phyloP scores from a whole-genome alignment of 2,113 vertebrate species.

The Colossoma macropomum region DNA sequence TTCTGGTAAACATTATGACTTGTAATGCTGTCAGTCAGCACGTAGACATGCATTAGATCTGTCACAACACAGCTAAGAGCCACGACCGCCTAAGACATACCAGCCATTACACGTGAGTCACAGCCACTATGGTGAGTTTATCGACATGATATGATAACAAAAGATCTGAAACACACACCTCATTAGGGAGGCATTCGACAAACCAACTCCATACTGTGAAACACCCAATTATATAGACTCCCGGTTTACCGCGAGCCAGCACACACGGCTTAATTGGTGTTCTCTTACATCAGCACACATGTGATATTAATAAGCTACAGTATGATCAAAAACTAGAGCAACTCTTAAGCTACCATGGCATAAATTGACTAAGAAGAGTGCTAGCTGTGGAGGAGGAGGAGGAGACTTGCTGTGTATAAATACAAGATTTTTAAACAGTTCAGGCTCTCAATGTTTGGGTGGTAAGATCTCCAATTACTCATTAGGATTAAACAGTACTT shows the following conservation, averaged over 20 bases:
- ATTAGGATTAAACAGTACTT: too few species aligned
- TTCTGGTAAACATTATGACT: not conserved
- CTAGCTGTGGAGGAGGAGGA: not conserved
- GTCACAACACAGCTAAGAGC: not conserved
- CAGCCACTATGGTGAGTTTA: not conserved
- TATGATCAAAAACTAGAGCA: slow-evolving; percentile 9
- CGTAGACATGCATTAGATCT: not conserved
- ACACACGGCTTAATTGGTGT: not conserved
- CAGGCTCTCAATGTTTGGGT: not conserved
- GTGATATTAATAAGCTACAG: not conserved
- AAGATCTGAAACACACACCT: not conserved
- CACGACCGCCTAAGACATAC: not conserved
- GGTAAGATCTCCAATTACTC: too few species aligned
- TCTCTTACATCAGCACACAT: slow-evolving; percentile 3
- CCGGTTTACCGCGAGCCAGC: slow-evolving; percentile 16
- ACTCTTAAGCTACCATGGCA: not conserved
- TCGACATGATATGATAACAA: not conserved
- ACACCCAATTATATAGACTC: not conserved
- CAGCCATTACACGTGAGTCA: not conserved
- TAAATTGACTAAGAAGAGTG: not conserved
- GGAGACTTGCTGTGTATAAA: not conserved
- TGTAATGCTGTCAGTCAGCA: not conserved
- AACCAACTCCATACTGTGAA: not conserved
- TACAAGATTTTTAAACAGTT: not conserved
- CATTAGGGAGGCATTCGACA: not conserved